Base-by-base conservation (phyloP, 2,113 vertebrate species). In the Dromaius novaehollandiae region DNA sequence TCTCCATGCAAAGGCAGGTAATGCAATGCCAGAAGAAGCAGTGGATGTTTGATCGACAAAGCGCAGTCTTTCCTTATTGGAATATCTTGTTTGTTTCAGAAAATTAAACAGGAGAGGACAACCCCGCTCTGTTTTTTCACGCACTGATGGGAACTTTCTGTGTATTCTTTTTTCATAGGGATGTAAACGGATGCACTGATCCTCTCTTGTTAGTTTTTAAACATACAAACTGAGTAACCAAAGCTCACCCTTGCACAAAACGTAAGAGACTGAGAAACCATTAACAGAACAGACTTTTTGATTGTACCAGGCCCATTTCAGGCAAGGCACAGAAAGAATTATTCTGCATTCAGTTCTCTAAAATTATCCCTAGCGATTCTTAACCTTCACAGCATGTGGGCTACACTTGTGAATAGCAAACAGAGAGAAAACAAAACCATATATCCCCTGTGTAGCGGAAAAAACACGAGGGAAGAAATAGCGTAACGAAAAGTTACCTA, bases 401-500 rank as follows among this genome's bases (percentile, higher is more conserved):
- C 81, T 19, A 51, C 11, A 65, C 8, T 66, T 44, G 44, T 50
- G 26, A 95, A 53, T 34, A 74, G 55, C 63, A 48, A 20, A 93
- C 22, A 6, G 17, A 75, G 38, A 74, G 18, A 82, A 82, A 92
- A 91, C 21, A 69, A 86, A 75, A 58, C 30, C 40, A 25, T 10
- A 40, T 20, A 50, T 3, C 5, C 9, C 13, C 7, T 1, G 0
- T 3, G 1, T 8, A 56, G 24, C 9, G 17, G 26, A 18, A 86
- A 80, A 89, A 77, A 15, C 6, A 89, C 58, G 38, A 80, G 9
- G 7, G 22, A 80, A 85, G 38, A 89, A 93, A 90, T 0, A 87
- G 32, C 0, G 1, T 22, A 24, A 90, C 28, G 13, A 69, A 68
- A 82, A 83, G 50, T 98, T 97, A 99, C 99, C 99, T 64, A 99